phyloP scores from a whole-genome alignment of 2,888 invertebrate species.

The Ormyrus pomaceus region DNA sequence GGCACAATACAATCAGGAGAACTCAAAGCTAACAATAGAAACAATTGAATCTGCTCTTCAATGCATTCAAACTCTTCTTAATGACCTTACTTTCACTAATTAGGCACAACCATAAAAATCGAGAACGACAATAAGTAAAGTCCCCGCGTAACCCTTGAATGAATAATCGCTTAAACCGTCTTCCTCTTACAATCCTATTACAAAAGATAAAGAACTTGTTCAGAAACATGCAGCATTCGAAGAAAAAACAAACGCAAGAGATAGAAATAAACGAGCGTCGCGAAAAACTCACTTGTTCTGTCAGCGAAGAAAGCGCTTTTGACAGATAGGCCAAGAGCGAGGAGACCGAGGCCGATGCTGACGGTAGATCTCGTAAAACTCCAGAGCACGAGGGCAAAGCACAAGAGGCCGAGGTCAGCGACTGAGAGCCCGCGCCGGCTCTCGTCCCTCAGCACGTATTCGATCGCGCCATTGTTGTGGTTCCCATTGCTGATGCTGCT shows the following conservation, averaged over 20 bases:
- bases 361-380: constrained; percentile 11
- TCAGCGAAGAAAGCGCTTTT: constrained; percentile 29
- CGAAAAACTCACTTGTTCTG: constrained; percentile 50
- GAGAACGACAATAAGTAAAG: not conserved
- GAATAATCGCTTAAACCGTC: too few relatives aligned
- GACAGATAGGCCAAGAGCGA: constrained; percentile 17
- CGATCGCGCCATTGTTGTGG: constrained; percentile 45
- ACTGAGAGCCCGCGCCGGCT: constrained; percentile 29
- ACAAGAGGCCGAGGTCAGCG: constrained; percentile 29
- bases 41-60: not conserved
- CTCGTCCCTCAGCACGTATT: constrained; percentile 53
- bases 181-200: too few relatives aligned
- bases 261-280: too few relatives aligned
- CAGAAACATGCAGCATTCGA: not conserved
- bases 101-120: not conserved
- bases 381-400: constrained; percentile 34
- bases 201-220: not conserved
- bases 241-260: too few relatives aligned
- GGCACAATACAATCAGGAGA: too few relatives aligned
- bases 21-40: not conserved
- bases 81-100: constrained; percentile 28
- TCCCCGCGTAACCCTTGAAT: not conserved
- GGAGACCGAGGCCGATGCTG: constrained; percentile 13
- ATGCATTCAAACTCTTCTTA: not conserved
- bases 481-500: not conserved